These are phyloP conservation scores for Drosophila ezoana DNA, from an alignment of 2,888 invertebrate genomes.

Conservation along the genomic window DNA sequence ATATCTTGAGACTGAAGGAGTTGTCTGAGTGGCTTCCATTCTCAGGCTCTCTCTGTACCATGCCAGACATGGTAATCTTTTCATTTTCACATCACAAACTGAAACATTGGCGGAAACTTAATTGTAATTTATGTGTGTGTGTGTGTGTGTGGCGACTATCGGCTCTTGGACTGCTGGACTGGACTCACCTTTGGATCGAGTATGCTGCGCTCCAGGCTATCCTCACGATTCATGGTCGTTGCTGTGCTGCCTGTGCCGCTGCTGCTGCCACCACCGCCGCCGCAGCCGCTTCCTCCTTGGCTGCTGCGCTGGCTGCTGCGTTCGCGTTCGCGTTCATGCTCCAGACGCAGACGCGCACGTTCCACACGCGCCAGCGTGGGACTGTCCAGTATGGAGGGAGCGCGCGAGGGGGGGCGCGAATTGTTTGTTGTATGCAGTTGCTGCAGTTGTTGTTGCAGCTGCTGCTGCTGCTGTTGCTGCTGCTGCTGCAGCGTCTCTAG, in stretches of 20 bases:
- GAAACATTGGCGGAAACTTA: constrained; percentile 33
- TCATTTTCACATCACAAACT: constrained; percentile 34
- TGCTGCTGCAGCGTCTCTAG: constrained; percentile 72
- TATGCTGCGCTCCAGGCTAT: constrained; percentile 83
- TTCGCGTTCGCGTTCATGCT: constrained; percentile 79
- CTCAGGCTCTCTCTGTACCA: constrained; percentile 2
- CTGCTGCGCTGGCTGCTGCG: constrained; percentile 62
- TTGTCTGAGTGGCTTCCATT: background rate
- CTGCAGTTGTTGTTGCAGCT: constrained; percentile 62
- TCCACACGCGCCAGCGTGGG: constrained; percentile 87
- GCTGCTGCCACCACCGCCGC: constrained; percentile 66
- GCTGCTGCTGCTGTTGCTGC: constrained; percentile 63
- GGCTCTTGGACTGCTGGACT: background rate
- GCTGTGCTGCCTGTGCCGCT: constrained; percentile 73
- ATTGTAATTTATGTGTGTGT: constrained; percentile 60
- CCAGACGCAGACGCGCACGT: constrained; percentile 87
- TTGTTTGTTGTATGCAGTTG: constrained; percentile 71
- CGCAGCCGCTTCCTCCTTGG: constrained; percentile 54
- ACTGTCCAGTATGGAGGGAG: constrained; percentile 87
- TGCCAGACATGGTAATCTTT: constrained; percentile 18
- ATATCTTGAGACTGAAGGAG: constrained; percentile 9
- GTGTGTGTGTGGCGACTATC: background rate
- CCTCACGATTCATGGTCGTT: constrained; percentile 82
- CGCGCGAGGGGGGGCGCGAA: constrained; percentile 82
- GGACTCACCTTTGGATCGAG: constrained; percentile 82